These are phyloP conservation scores for Plecotus auritus DNA, from an alignment of 2,113 vertebrate genomes.

Conservation along the genomic window DNA sequence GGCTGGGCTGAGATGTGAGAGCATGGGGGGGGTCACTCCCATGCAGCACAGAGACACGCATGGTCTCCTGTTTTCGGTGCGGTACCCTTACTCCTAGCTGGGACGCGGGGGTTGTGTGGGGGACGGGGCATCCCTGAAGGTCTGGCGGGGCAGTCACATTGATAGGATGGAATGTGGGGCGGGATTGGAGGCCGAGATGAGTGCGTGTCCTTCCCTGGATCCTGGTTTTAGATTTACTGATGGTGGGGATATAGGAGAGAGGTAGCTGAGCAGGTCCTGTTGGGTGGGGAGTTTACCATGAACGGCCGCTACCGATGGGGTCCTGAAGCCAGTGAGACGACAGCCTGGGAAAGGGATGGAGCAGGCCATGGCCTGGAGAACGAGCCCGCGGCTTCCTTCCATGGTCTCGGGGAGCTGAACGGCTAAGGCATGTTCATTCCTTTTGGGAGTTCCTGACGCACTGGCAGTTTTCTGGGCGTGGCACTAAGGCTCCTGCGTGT, in stretches of 20 bases:
- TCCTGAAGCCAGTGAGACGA: background rate
- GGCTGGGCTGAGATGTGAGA: too few relatives aligned
- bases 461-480: background rate
- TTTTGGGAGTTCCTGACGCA: background rate
- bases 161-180: too few relatives aligned
- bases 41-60: background rate
- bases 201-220: background rate
- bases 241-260: background rate
- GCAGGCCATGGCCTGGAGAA: rapidly evolving
- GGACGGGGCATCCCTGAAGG: background rate
- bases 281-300: background rate
- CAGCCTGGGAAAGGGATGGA: background rate
- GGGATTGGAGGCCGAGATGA: background rate
- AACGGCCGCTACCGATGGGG: background rate
- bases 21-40: rapidly evolving
- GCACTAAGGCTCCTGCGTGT: background rate
- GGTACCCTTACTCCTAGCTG: background rate
- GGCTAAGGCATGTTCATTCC: background rate
- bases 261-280: background rate
- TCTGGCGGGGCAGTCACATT: background rate
- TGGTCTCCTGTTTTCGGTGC: background rate
- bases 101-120: rapidly evolving
- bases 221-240: background rate
- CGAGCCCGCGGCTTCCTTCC: background rate
- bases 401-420: background rate